Evolutionary conservation across 1,140 invertebrate species (phyloP).

Genomic region (Luehdorfia chinensis): DNA sequence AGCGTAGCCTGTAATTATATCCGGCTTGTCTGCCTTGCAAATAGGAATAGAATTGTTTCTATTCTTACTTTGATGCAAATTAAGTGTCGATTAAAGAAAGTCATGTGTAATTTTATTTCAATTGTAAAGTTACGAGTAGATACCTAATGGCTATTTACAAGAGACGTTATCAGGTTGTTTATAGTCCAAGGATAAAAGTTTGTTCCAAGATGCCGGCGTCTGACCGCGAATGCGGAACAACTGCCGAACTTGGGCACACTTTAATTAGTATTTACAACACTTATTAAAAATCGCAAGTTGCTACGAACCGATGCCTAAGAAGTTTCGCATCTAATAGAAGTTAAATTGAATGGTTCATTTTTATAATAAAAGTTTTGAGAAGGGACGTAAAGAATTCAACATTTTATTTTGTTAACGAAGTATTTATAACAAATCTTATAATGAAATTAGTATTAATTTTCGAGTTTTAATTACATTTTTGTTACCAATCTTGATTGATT

Average conservation of each 20-base stretch:
- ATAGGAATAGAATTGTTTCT: conserved; percentile 14
- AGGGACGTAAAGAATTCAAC: not conserved
- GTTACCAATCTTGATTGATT: not conserved
- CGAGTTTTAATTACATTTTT: not conserved
- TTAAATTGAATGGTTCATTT: conserved; percentile 36
- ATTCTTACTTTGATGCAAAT: not conserved
- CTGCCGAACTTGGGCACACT: conserved; percentile 53
- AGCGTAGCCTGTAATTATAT: conserved; percentile 63
- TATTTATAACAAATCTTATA: not conserved
- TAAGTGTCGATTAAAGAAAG: not conserved
- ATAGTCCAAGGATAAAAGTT: conserved; percentile 53
- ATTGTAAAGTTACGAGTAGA: conserved; percentile 1
- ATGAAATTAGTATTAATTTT: not conserved
- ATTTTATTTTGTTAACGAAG: not conserved
- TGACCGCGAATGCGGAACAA: conserved; percentile 38
- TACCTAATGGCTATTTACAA: not conserved
- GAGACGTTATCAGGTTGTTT: conserved; percentile 26
- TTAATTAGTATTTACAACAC: conserved; percentile 51
- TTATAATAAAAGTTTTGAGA: conserved; percentile 30
- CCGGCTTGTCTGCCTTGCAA: conserved; percentile 35
- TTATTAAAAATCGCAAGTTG: conserved; percentile 39
- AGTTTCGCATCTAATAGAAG: conserved; percentile 25
- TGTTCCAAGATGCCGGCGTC: conserved; percentile 30
- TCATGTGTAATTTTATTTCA: conserved; percentile 4
- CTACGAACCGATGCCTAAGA: conserved; percentile 25